A percentile compares a stretch with the other conserved stretches of the same genome.
Evolutionary conservation across 2,113 vertebrate genomes (phyloP).

Genomic region (Hyaena hyaena): DNA sequence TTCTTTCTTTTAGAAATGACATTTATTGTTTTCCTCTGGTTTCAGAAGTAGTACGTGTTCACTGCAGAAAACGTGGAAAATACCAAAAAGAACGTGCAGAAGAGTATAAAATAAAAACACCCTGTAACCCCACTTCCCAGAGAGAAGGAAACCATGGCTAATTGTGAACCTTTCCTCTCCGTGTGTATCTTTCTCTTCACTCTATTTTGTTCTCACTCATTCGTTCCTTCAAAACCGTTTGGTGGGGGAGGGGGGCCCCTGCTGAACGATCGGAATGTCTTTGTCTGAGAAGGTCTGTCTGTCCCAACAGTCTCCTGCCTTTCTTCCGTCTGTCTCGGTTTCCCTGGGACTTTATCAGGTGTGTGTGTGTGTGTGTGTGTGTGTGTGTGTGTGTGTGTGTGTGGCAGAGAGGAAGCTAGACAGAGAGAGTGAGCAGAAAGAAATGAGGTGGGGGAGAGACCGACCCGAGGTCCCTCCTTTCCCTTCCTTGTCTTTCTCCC

Average conservation of each 20-base stretch:
- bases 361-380: neutral
- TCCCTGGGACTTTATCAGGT: neutral
- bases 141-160: neutral
- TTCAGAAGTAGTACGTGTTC: neutral
- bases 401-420: neutral
- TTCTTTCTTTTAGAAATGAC: conserved; percentile 61
- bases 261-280: neutral
- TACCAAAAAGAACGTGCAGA: neutral
- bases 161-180: neutral
- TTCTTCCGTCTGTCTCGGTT: neutral
- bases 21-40: conserved; percentile 45
- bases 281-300: neutral
- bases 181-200: neutral
- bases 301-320: neutral
- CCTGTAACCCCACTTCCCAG: neutral
- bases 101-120: neutral
- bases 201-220: neutral
- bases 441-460: accelerated
- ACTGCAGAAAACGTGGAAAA: neutral
- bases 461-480: accelerated
- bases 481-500: no score
- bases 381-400: neutral
- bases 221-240: neutral
- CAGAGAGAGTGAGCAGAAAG: neutral
- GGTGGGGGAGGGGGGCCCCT: neutral